Percentiles rank a stretch among this genome's conserved stretches.
These are phyloP conservation scores for Poecile montanus DNA, from an alignment of 2,797 vertebrate species.

Conservation along the genomic window DNA sequence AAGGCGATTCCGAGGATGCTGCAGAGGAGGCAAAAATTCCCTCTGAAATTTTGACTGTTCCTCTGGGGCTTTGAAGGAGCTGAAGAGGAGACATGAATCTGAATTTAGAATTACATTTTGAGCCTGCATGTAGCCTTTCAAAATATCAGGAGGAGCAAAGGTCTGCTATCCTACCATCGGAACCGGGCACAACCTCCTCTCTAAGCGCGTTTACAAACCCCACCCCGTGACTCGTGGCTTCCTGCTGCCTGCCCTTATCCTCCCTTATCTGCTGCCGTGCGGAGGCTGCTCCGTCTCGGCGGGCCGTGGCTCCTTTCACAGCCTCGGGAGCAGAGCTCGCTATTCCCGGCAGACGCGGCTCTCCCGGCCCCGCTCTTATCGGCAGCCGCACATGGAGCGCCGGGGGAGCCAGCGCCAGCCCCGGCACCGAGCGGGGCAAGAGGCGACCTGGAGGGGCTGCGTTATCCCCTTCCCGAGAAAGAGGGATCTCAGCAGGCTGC, in stretches of 20 bases:
- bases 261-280: slow-evolving; percentile 75
- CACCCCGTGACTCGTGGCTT: slow-evolving; percentile 56
- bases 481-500: slow-evolving; percentile 70
- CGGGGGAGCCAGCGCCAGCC: slow-evolving; percentile 43
- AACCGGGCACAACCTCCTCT: slow-evolving; percentile 46
- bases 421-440: slow-evolving; percentile 63
- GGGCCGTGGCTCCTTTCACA: slow-evolving; percentile 57
- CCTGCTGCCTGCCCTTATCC: slow-evolving; percentile 79
- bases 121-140: slow-evolving; percentile 29
- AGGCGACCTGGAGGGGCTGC: slow-evolving; percentile 74
- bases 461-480: neutral
- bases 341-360: slow-evolving; percentile 83
- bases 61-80: neutral
- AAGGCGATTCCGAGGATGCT: neutral
- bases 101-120: slow-evolving; percentile 34
- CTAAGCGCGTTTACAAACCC: neutral
- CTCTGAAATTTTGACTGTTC: neutral
- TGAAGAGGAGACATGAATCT: neutral
- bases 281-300: slow-evolving; percentile 79
- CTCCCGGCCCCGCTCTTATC: slow-evolving; percentile 86
- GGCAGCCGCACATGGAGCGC: slow-evolving; percentile 78
- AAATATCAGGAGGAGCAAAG: slow-evolving; percentile 38
- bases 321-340: slow-evolving; percentile 68
- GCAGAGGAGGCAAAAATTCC: neutral
- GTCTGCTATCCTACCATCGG: slow-evolving; percentile 64